Percentiles rank a stretch among this genome's conserved stretches.
phyloP scores from a whole-genome alignment of 2,113 vertebrate genomes.

The Zosterops pallidus region DNA sequence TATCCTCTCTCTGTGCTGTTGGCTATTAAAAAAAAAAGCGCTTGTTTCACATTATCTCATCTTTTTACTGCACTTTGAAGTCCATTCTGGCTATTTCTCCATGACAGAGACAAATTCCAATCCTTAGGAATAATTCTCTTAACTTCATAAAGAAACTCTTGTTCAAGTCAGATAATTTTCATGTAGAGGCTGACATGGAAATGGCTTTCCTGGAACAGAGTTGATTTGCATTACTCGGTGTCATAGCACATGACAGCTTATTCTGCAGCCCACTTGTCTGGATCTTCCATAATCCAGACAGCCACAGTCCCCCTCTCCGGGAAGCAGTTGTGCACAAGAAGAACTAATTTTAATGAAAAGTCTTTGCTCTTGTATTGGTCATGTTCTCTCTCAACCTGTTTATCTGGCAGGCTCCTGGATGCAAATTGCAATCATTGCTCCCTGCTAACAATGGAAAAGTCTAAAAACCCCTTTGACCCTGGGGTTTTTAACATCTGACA shows the following conservation, averaged over 20 bases:
- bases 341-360: background rate
- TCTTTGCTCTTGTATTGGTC: background rate
- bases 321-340: background rate
- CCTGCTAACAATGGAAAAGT: background rate
- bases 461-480: background rate
- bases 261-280: background rate
- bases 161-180: conserved; percentile 42
- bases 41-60: conserved; percentile 27
- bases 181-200: conserved; percentile 17
- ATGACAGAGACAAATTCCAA: conserved; percentile 19
- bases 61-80: conserved; percentile 16
- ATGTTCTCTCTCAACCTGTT: background rate
- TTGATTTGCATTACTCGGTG: conserved; percentile 35
- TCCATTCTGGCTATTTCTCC: background rate
- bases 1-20: background rate
- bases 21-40: background rate
- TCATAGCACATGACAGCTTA: conserved; percentile 45
- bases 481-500: background rate
- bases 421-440: background rate
- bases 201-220: conserved; percentile 33
- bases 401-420: conserved; percentile 1
- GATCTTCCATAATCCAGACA: background rate
- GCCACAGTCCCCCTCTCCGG: fast-evolving
- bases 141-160: conserved; percentile 42
- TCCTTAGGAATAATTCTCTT: conserved; percentile 18